Conservation (phyloP, 2,888 invertebrate genomes). For the Bimastos eiseni region DNA sequence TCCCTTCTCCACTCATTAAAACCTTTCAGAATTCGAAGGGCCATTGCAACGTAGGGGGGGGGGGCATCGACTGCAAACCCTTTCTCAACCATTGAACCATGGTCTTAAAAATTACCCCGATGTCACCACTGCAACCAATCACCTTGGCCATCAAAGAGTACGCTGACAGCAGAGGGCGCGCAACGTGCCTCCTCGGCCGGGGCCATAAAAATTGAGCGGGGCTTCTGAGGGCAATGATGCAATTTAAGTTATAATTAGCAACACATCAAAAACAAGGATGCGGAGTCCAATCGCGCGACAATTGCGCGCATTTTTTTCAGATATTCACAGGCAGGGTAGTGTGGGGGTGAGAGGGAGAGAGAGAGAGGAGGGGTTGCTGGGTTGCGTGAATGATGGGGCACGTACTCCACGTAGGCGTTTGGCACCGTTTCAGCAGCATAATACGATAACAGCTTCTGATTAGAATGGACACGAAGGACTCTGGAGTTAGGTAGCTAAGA, state of each 20-base stretch:
- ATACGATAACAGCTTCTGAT: not conserved
- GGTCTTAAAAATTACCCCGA: conserved; percentile 21
- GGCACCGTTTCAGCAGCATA: not conserved
- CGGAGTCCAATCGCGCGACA: not conserved
- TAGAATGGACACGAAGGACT: not conserved
- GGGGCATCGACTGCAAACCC: not conserved
- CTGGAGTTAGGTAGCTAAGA: not conserved
- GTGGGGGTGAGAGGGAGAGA: not conserved
- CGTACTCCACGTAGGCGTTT: not conserved
- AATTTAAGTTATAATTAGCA: not conserved
- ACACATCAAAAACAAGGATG: not conserved
- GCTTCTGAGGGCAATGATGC: not conserved
- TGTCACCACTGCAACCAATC: not conserved
- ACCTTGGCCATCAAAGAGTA: not conserved
- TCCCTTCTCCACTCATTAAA: not conserved
- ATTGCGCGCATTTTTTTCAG: conserved; percentile 4
- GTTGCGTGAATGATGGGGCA: not conserved
- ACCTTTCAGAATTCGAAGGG: conserved; percentile 3
- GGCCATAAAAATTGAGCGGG: not conserved
- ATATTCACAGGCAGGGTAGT: not conserved
- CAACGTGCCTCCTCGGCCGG: not conserved
- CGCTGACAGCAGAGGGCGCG: not conserved
- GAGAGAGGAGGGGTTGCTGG: not conserved
- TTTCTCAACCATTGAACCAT: conserved; percentile 15
- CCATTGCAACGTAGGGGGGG: not conserved